These are phyloP conservation scores for Cartodere bifasciata DNA, from an alignment of 2,888 invertebrate species.

Conservation along the genomic window DNA sequence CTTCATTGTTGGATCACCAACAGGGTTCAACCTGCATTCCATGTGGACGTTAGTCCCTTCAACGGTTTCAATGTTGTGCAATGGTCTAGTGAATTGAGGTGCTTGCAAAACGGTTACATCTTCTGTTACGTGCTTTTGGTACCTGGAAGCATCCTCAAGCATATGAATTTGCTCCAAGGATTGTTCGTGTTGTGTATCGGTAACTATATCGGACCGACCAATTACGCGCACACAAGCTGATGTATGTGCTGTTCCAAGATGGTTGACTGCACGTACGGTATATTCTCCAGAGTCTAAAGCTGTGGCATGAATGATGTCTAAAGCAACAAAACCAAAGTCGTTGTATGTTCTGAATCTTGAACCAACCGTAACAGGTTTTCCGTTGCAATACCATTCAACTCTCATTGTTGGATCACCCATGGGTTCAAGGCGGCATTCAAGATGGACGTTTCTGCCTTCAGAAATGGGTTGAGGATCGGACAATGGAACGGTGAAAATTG, in stretches of 20 bases:
- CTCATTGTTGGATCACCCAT: slow-evolving; percentile 94
- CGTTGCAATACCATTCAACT: slow-evolving; percentile 94
- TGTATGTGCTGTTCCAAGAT: slow-evolving; percentile 84
- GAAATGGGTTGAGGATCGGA: slow-evolving; percentile 74
- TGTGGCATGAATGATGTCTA: slow-evolving; percentile 89
- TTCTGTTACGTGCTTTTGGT: slow-evolving; percentile 58
- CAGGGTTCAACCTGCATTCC: slow-evolving; percentile 82
- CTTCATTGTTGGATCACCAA: slow-evolving; percentile 82
- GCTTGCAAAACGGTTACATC: slow-evolving; percentile 75
- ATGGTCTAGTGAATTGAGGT: slow-evolving; percentile 74
- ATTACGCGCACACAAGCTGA: slow-evolving; percentile 81
- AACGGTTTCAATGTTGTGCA: slow-evolving; percentile 81
- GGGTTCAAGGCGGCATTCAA: slow-evolving; percentile 85
- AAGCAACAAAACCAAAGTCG: slow-evolving; percentile 93
- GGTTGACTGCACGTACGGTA: slow-evolving; percentile 85
- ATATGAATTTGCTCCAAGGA: slow-evolving; percentile 85
- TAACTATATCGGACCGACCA: slow-evolving; percentile 67
- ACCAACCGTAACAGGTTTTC: slow-evolving; percentile 74
- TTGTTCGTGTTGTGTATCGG: slow-evolving; percentile 85
- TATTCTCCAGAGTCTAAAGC: slow-evolving; percentile 94
- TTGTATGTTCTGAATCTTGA: slow-evolving; percentile 90
- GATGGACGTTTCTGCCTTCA: slow-evolving; percentile 81
- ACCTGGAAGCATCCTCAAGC: slow-evolving; percentile 68
- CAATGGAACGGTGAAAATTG: slow-evolving; percentile 83
- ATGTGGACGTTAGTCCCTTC: slow-evolving; percentile 87